Base-by-base conservation (phyloP, 2,888 invertebrate species). In the Lacanobia oleracea region DNA sequence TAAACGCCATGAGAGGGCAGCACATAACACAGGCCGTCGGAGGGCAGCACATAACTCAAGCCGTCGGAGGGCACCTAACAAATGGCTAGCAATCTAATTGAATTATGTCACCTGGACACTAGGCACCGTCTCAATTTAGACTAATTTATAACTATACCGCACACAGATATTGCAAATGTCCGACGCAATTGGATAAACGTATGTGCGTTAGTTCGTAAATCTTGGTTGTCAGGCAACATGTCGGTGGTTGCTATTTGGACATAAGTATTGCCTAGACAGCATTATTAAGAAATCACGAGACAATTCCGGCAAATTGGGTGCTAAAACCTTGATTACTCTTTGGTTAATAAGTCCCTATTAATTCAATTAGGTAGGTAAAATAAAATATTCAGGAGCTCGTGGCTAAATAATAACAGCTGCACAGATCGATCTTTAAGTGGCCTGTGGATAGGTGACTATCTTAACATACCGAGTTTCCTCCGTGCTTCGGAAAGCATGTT, bases 31-130 rank as follows among this genome's bases (percentile, higher is more conserved):
- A 91, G 86, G 75, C 84, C 84, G 83, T 84, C 86, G 79, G 82
- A 81, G 83, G 83, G 82, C 85, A 77, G 84, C 72, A 84, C 88
- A 89, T 90, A 90, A 89, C 86, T 91, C 91, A 91, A 86, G 75
- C 84, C 84, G 83, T 84, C 86, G 79, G 82, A 81, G 83, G 83
- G 82, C 85, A 77, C 79, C 79, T 91, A 91, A 93, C 89, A 91
- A 93, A 93, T 91, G 91, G 91, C 82, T 81, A 69, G 91, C 90
- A 91, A 92, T 93, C 89, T 92, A 93, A 93, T 93, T 93, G 93
- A 93, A 92, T 93, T 93, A 93, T 93, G 93, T 91, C 91, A 92
- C 91, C 90, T 91, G 91, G 89, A 86, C 91, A 89, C 86, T 87
- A 88, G 87, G 87, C 87, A 88, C 89, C 88, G 86, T 91, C 93